Evolutionary conservation across 53 echinoderm and acorn worm species (phyloP), one percentile per base, ranked within the genome.

Genomic region (Zoroaster sp.): DNA sequence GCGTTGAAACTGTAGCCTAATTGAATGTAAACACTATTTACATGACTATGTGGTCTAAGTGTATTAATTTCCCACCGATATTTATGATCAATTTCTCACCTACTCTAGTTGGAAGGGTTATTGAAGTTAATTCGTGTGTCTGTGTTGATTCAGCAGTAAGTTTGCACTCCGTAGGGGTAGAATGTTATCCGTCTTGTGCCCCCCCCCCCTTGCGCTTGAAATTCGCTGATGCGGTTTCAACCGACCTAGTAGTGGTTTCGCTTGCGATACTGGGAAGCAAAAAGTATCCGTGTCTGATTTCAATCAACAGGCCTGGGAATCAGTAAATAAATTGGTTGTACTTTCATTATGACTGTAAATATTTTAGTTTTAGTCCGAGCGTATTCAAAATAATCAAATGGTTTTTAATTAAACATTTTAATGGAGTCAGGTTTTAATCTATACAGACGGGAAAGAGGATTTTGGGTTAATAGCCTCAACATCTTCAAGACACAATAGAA

Each of bases 1-100:
- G 28, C 31, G 3, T 44, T 71, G 85, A 85, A 85, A 85, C 85
- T 47, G 71, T 85, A 85, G 21, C 70, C 41, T 85, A 85, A 85
- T 85, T 37, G 47, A 85, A 85, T 70, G 71, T 70, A 85, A 85
- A 85, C 70, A 85, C 18, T 36, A 28, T 38, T 59, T 36, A 38
- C 49, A 76, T 30, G 34, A 28, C 63, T 21, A 59, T 10, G 63
- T 21, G 63, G 28, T 15, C 2, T 25, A 21, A 28, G 2, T 3
- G 63, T 59, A 9, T 59, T 9, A 21, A 59, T 59, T 59, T 59
- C 63, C 8, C 11, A 4, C 28, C 28, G 63, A 28, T 25, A 28
- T 28, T 8, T 25, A 21, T 25, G 28, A 25, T 59, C 28, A 25
- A 59, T 17, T 1, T 28, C 21, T 59, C 28, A 28, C 63, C 15